phyloP scores from a whole-genome alignment of 2,888 invertebrate genomes.

The Anticlea derivata region DNA sequence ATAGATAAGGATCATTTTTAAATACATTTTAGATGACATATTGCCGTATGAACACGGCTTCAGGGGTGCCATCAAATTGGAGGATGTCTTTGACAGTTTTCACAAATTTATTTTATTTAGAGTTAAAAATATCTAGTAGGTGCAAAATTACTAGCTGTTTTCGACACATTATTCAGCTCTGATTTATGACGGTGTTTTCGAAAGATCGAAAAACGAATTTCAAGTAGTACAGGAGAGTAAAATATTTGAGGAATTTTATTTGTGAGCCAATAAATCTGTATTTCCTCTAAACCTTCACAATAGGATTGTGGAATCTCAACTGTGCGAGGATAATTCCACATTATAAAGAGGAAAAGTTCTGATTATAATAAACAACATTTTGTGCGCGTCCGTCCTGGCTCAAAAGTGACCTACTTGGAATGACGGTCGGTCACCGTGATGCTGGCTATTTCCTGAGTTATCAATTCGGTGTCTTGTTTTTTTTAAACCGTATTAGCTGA shows the following conservation, averaged over 20 bases:
- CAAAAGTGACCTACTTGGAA: not conserved
- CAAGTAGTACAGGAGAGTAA: slow-evolving; percentile 23
- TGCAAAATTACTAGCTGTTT: no score
- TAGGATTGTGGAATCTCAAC: slow-evolving; percentile 17
- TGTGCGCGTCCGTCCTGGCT: not conserved
- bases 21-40: no score
- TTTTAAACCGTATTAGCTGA: no score
- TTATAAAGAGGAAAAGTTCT: not conserved
- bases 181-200: slow-evolving; percentile 33
- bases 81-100: no score
- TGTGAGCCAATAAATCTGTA: slow-evolving; percentile 16
- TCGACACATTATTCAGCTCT: slow-evolving; percentile 20
- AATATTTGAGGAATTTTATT: slow-evolving; percentile 14
- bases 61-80: no score
- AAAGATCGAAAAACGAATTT: slow-evolving; percentile 27
- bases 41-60: no score
- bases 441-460: no score
- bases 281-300: slow-evolving; percentile 18
- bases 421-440: no score
- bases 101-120: no score
- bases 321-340: slow-evolving; percentile 11
- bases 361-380: slow-evolving; percentile 1
- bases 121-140: no score
- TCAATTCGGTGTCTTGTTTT: no score
- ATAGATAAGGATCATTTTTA: no score